Percentiles rank a stretch among this genome's conserved stretches.
These are phyloP conservation scores for Rhinoraja longicauda DNA, from an alignment of 2,797 vertebrate genomes.

Conservation along the genomic window DNA sequence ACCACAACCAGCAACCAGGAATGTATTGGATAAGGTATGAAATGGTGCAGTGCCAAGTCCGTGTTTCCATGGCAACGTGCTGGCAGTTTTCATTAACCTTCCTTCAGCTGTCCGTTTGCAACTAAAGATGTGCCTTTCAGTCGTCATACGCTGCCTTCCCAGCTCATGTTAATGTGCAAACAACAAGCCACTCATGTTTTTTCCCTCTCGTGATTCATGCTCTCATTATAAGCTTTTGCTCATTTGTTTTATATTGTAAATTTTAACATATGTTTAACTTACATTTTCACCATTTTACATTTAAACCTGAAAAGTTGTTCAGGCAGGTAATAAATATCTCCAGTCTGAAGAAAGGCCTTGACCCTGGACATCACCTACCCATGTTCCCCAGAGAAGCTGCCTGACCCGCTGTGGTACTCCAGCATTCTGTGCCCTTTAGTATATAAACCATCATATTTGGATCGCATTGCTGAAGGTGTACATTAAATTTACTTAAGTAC, in stretches of 20 bases:
- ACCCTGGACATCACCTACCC: no score
- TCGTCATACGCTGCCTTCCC: slow-evolving; percentile 74
- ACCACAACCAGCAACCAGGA: slow-evolving; percentile 93
- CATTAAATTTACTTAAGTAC: not conserved
- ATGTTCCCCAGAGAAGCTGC: no score
- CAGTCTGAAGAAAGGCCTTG: no score
- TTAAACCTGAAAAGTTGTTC: slow-evolving; percentile 23
- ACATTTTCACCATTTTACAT: slow-evolving; percentile 31
- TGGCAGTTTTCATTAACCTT: slow-evolving; percentile 84
- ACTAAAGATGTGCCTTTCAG: slow-evolving; percentile 68
- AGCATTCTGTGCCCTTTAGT: no score
- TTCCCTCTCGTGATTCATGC: slow-evolving; percentile 67
- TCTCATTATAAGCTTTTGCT: slow-evolving; percentile 66
- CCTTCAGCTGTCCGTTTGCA: slow-evolving; percentile 56
- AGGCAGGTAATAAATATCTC: not conserved
- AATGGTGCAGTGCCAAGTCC: slow-evolving; percentile 73
- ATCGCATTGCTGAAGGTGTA: slow-evolving; percentile 14
- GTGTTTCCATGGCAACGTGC: slow-evolving; percentile 88
- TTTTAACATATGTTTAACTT: not conserved
- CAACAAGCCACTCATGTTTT: slow-evolving; percentile 64
- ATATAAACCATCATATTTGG: not conserved
- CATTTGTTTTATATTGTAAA: not conserved
- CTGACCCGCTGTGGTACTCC: no score
- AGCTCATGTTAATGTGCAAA: slow-evolving; percentile 68
- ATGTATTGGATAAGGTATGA: slow-evolving; percentile 98